Evolutionary conservation across 2,797 vertebrate species (phyloP), one percentile per base, ranked within the genome.

Genomic region (Rhynchonycteris naso): DNA sequence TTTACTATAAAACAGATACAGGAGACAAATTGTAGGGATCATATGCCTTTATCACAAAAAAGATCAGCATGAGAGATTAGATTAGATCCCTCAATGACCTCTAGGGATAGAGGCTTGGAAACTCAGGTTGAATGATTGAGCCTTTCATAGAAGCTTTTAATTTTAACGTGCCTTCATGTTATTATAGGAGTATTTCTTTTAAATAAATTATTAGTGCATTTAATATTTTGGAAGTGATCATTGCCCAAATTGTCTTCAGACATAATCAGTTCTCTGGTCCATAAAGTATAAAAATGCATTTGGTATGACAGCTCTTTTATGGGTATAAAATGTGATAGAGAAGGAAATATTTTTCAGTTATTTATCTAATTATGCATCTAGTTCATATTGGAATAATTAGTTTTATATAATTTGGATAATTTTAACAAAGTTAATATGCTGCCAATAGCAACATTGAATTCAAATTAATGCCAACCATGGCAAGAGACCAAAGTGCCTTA

Each of bases 281-380:
- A 78, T 91, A 69, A 74, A 85, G 19, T 85, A 18, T 80, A 74
- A 58, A 94, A 87, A n/a, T 80, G 35, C 11, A 82, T 92, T 92
- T 66, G n/a, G 50, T 93, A 58, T 76, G 54, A 68, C 16, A 89
- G 43, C 75, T 92, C 59, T 88, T 66, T 71, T 94, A 75, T 86
- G 30, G 43, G 11, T 93, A 56, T 93, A 94, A 95, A 88, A 66
- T 47, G n/a, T 90, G 50, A 65, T 43, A 79, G 86, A 82, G 58
- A 96, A 94, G 43, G 61, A 95, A 85, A 2, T 86, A 54, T 89
- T 94, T 94, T 95, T 96, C 33, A 85, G 5, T 88, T 84, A 92
- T 56, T n/a, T 86, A 26, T 74, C 50, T 66, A 93, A 81, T 68
- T 94, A 82, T 59, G 35, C 15, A 84, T 89, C 35, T 86, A 59